Evolutionary conservation across 1,140 invertebrate genomes (phyloP).

Genomic region (Pygmarrhopalites habei): DNA sequence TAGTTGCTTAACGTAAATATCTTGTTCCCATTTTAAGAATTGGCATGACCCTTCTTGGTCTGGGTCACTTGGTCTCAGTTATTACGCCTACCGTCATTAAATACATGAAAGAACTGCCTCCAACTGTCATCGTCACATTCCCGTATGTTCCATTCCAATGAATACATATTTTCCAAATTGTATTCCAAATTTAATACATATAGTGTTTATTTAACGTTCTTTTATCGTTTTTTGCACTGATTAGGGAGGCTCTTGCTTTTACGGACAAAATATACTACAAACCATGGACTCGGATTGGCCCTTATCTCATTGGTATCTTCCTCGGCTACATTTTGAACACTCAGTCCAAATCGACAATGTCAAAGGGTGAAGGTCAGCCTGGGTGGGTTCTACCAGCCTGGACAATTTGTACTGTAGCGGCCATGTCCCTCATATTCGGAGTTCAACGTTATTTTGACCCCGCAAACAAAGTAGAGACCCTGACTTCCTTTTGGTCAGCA

Average conservation of each 20-base stretch:
- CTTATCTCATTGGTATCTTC: conserved; percentile 12
- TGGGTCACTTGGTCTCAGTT: conserved; percentile 8
- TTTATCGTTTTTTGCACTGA: not conserved
- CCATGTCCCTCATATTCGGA: conserved; percentile 41
- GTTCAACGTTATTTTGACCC: conserved; percentile 41
- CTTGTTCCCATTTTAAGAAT: no score
- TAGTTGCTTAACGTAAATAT: no score
- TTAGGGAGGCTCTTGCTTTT: not conserved
- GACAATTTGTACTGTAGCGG: conserved; percentile 38
- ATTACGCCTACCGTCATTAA: conserved; percentile 16
- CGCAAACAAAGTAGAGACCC: conserved; percentile 38
- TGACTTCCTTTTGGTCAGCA: conserved; percentile 43
- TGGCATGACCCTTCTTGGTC: conserved; percentile 8
- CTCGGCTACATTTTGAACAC: conserved; percentile 7
- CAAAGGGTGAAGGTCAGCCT: not conserved
- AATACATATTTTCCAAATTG: not conserved
- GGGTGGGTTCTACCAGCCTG: conserved; percentile 40
- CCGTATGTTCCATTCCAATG: no score
- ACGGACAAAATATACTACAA: conserved; percentile 44
- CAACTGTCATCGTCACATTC: not conserved
- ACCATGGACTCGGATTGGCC: no score
- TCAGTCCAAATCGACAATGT: not conserved
- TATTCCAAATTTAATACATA: not conserved
- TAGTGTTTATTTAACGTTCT: not conserved
- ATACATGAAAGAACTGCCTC: not conserved